Conservation (phyloP, 1,140 invertebrate species). For the Drosophila lacteicornis region DNA sequence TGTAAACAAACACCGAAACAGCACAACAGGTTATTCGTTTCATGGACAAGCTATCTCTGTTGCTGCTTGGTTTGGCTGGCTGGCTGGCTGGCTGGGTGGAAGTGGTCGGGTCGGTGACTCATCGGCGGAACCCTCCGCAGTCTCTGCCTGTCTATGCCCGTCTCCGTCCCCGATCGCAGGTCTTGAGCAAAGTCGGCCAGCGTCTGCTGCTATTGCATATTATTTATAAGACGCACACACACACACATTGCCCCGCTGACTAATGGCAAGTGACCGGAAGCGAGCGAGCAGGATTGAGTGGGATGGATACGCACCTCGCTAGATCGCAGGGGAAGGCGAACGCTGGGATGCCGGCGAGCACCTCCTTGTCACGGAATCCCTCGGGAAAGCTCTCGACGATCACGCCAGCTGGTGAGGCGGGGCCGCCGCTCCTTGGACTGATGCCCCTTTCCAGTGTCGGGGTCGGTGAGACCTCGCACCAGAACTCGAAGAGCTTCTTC, state of each 20-base stretch:
- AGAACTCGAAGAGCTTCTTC: constrained; percentile 93
- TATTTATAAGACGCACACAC: constrained; percentile 12
- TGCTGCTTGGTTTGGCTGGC: constrained; percentile 37
- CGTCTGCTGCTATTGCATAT: constrained; percentile 28
- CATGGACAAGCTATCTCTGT: constrained; percentile 74
- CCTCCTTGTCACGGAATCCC: constrained; percentile 89
- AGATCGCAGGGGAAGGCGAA: constrained; percentile 94
- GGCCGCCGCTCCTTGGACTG: constrained; percentile 43
- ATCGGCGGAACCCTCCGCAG: constrained; percentile 24
- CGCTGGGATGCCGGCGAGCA: constrained; percentile 91
- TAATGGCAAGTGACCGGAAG: constrained; percentile 36
- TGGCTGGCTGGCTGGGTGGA: constrained; percentile 18
- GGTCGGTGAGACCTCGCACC: constrained; percentile 90
- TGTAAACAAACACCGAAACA: constrained; percentile 74
- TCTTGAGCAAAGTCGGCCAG: constrained; percentile 31
- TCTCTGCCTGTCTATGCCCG: constrained; percentile 10
- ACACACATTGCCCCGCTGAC: constrained; percentile 14
- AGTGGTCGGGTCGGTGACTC: constrained; percentile 46
- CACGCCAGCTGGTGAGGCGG: constrained; percentile 85
- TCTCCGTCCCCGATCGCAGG: constrained; percentile 18
- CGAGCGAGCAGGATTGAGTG: constrained; percentile 2
- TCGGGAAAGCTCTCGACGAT: constrained; percentile 92
- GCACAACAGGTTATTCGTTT: constrained; percentile 80
- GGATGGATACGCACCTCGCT: constrained; percentile 87
- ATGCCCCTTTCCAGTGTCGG: constrained; percentile 85